These are phyloP conservation scores for Zhengitettix transpicula DNA, from an alignment of 2,888 invertebrate species.

Conservation along the genomic window DNA sequence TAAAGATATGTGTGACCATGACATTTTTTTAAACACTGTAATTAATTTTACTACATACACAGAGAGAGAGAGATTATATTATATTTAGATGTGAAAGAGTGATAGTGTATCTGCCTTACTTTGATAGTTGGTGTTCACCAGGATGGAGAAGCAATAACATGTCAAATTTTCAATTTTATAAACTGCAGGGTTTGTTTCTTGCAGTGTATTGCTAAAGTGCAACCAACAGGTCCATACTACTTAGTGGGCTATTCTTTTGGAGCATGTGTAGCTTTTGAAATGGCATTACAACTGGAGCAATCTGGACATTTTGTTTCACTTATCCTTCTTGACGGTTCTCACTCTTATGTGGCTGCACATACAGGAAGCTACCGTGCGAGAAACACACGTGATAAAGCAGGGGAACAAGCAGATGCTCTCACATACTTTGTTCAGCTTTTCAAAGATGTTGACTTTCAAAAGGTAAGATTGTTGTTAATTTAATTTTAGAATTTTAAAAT, in stretches of 20 bases:
- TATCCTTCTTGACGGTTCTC: constrained; percentile 81
- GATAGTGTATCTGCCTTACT: no score
- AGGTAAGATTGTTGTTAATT: constrained; percentile 27
- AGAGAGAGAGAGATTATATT: no score
- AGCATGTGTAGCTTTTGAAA: constrained; percentile 86
- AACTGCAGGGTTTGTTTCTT: constrained; percentile 12
- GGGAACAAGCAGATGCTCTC: constrained; percentile 44
- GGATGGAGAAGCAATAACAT: no score
- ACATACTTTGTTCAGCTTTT: constrained; percentile 71
- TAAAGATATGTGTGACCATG: no score
- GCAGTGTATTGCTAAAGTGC: constrained; percentile 55
- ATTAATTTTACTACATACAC: no score
- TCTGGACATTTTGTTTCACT: constrained; percentile 37
- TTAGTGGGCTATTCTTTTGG: constrained; percentile 94
- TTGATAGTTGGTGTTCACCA: no score
- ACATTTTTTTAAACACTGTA: no score
- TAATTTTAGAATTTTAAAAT: no score
- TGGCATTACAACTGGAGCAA: constrained; percentile 69
- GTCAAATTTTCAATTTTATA: no score
- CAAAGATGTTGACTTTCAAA: constrained; percentile 54
- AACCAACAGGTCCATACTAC: constrained; percentile 69
- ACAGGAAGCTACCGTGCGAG: constrained; percentile 46
- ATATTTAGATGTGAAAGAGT: no score
- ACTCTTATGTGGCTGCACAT: constrained; percentile 60
- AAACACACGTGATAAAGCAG: constrained; percentile 36